Conservation (phyloP, 1,140 invertebrate species). For the Drosophila teissieri region DNA sequence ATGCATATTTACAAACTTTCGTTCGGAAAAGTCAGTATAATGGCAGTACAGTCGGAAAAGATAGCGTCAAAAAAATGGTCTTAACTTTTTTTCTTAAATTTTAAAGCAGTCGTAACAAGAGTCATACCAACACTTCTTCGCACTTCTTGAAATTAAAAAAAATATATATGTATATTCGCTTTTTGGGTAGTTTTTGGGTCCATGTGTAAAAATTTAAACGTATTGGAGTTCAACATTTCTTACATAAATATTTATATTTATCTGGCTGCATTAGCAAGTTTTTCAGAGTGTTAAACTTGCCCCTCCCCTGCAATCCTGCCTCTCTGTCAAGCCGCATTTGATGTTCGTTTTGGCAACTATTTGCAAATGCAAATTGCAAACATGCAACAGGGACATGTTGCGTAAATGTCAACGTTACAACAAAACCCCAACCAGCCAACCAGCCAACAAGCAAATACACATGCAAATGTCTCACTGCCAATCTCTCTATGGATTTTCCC, state of each 20-base stretch:
- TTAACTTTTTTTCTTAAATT: neutral
- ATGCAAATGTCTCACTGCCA: constrained; percentile 47
- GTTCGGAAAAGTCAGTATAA: constrained; percentile 52
- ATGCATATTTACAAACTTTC: constrained; percentile 81
- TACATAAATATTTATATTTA: neutral
- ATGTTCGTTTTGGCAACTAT: constrained; percentile 83
- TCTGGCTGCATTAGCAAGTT: neutral
- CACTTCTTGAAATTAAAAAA: neutral
- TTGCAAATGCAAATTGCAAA: constrained; percentile 83
- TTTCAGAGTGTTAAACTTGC: neutral
- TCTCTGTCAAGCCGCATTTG: constrained; percentile 66
- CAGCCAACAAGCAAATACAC: constrained; percentile 43
- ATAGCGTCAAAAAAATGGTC: too few relatives aligned
- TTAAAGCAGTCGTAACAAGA: neutral
- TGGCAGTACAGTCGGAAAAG: constrained; percentile 14
- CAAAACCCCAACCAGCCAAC: constrained; percentile 26
- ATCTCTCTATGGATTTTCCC: constrained; percentile 28
- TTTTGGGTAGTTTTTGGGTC: too few relatives aligned
- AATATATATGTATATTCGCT: neutral
- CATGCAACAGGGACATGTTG: constrained; percentile 83
- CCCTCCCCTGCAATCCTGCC: neutral
- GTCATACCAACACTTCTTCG: neutral
- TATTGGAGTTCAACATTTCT: neutral
- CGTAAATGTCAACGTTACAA: constrained; percentile 77
- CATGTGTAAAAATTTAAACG: too few relatives aligned